phyloP scores from a whole-genome alignment of 1,140 invertebrate genomes.

The Trichonephila inaurata region DNA sequence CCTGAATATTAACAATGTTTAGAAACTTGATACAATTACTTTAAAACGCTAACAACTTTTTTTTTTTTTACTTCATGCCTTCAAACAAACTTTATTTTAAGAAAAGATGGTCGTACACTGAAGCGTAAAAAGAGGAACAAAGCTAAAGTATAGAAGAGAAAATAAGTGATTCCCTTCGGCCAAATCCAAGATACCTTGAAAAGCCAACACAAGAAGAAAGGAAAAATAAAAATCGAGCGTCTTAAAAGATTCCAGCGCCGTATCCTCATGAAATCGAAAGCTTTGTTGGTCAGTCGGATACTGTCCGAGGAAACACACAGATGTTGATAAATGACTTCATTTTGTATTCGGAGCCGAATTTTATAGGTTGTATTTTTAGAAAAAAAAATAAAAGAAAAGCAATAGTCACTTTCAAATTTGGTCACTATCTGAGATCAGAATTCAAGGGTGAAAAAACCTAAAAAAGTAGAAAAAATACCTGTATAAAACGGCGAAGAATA shows the following conservation, averaged over 20 bases:
- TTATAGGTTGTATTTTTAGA: background rate
- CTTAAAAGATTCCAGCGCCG: background rate
- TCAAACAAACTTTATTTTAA: too few species aligned
- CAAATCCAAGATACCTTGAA: background rate
- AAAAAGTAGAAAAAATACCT: background rate
- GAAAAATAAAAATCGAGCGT: background rate
- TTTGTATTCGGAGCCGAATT: background rate
- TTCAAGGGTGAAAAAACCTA: background rate
- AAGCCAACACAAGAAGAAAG: background rate
- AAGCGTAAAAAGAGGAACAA: too few species aligned
- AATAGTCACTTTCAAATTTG: background rate
- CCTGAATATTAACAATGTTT: too few species aligned
- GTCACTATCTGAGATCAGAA: background rate
- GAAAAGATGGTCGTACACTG: too few species aligned
- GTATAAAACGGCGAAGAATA: background rate
- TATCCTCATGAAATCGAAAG: background rate
- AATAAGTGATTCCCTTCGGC: background rate
- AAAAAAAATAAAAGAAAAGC: background rate
- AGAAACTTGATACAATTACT: too few species aligned
- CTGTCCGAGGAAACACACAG: background rate
- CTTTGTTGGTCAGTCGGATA: background rate
- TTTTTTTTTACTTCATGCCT: too few species aligned
- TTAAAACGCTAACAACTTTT: too few species aligned
- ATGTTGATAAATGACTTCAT: conserved; percentile 39
- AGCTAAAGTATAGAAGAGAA: too few species aligned